A percentile compares a stretch with the other conserved stretches of the same genome.
Evolutionary conservation across 2,888 invertebrate species (phyloP).

Genomic region (Pecten maximus): DNA sequence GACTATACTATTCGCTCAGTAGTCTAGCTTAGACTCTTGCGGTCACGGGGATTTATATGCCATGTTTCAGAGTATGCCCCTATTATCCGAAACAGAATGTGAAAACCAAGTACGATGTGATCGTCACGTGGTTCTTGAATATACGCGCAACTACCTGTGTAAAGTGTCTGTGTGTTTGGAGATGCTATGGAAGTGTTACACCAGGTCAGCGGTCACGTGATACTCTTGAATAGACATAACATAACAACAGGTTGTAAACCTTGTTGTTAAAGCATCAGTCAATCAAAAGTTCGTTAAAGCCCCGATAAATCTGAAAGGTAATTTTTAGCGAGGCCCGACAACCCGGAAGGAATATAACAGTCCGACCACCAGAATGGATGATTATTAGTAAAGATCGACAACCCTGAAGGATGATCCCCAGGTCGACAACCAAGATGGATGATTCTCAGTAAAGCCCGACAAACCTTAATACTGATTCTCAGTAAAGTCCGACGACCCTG

Average conservation of each 20-base stretch:
- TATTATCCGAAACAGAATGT: slow-evolving; percentile 19
- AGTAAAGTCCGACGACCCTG: background rate
- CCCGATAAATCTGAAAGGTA: background rate
- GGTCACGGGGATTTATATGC: background rate
- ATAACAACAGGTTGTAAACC: slow-evolving; percentile 26
- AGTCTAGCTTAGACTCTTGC: background rate
- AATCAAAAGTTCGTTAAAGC: slow-evolving; percentile 11
- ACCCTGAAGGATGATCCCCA: background rate
- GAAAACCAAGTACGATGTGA: slow-evolving; percentile 9
- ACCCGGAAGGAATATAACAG: no score
- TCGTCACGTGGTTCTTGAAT: background rate
- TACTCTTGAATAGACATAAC: slow-evolving; percentile 33
- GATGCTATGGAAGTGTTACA: background rate
- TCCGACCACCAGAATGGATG: no score
- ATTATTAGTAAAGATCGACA: no score
- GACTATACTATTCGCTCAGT: no score
- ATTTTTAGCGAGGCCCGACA: background rate
- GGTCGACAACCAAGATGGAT: background rate
- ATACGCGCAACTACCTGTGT: background rate
- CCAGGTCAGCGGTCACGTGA: slow-evolving; percentile 21
- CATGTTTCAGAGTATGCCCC: background rate
- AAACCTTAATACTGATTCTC: no score
- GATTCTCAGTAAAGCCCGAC: background rate
- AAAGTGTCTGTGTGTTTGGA: slow-evolving; percentile 11
- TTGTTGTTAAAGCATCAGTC: background rate